phyloP scores from a whole-genome alignment of 2,888 invertebrate species.

The Melanargia galathea region DNA sequence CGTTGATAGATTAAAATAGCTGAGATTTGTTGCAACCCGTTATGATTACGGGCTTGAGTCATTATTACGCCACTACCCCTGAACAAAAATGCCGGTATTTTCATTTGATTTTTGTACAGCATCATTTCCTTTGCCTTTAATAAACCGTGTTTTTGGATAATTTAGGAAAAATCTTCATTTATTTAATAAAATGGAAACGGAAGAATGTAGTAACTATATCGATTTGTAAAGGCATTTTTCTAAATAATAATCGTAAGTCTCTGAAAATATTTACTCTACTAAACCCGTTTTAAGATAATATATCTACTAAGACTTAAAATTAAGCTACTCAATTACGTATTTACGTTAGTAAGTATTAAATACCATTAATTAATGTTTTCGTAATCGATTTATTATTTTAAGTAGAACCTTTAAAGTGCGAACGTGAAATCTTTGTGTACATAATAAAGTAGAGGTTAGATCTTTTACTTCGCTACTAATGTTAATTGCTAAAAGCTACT shows the following conservation, averaged over 20 bases:
- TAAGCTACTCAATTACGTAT: background rate
- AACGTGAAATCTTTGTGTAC: slow-evolving; percentile 38
- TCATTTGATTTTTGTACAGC: background rate
- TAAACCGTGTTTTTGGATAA: too few species aligned
- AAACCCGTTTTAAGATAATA: background rate
- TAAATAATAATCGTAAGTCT: too few species aligned
- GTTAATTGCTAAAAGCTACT: slow-evolving; percentile 54
- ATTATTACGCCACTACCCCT: background rate
- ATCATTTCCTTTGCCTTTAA: too few species aligned
- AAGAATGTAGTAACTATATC: too few species aligned
- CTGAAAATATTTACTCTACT: background rate
- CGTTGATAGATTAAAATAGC: slow-evolving; percentile 34
- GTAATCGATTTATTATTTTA: background rate
- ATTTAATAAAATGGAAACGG: too few species aligned
- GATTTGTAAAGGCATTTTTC: too few species aligned
- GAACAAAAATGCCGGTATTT: background rate
- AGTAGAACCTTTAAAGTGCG: slow-evolving; percentile 22
- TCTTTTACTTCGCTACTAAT: slow-evolving; percentile 44
- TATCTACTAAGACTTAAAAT: background rate
- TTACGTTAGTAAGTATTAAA: background rate
- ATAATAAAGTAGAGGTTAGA: slow-evolving; percentile 46
- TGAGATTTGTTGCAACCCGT: slow-evolving; percentile 23
- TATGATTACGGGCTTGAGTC: slow-evolving; percentile 8
- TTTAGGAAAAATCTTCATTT: too few species aligned
- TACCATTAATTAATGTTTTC: background rate